A percentile compares a stretch with the other conserved stretches of the same genome.
Evolutionary conservation across 2,797 vertebrate species (phyloP).

Genomic region (Amblyraja radiata): DNA sequence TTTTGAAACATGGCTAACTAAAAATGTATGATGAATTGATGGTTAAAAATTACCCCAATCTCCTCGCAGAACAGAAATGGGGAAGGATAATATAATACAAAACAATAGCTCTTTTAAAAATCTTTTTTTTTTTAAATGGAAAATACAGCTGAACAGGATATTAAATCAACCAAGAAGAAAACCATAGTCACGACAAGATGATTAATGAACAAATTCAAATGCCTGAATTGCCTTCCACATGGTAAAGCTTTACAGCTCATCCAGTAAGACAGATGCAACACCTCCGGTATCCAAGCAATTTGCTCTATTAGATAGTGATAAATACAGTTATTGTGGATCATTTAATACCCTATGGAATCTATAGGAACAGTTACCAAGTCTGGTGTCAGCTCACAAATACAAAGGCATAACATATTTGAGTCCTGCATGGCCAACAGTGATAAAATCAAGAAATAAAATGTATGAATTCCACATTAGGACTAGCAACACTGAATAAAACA

Average conservation of each 20-base stretch:
- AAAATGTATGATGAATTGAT: background rate
- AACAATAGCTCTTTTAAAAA: conserved; percentile 19
- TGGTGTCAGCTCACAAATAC: background rate
- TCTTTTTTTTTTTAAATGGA: background rate
- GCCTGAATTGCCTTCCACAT: conserved; percentile 2
- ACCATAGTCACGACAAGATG: conserved; percentile 16
- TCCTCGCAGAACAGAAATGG: no score
- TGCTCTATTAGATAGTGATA: background rate
- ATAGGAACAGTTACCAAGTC: background rate
- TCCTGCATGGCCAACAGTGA: background rate
- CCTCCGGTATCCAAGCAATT: background rate
- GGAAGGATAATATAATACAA: background rate
- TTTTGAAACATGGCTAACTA: background rate
- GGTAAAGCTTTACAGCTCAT: conserved; percentile 11
- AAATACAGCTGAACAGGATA: conserved; percentile 21
- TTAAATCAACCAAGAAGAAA: conserved; percentile 26
- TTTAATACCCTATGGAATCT: background rate
- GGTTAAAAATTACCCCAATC: background rate
- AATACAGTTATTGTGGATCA: background rate
- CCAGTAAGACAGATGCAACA: background rate
- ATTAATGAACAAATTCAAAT: conserved; percentile 28
- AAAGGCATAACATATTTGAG: background rate
- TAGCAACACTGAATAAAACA: background rate
- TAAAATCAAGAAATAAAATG: background rate
- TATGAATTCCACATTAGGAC: background rate